These are phyloP conservation scores for Chroicocephalus ridibundus DNA, from an alignment of 2,113 vertebrate species.

Conservation along the genomic window DNA sequence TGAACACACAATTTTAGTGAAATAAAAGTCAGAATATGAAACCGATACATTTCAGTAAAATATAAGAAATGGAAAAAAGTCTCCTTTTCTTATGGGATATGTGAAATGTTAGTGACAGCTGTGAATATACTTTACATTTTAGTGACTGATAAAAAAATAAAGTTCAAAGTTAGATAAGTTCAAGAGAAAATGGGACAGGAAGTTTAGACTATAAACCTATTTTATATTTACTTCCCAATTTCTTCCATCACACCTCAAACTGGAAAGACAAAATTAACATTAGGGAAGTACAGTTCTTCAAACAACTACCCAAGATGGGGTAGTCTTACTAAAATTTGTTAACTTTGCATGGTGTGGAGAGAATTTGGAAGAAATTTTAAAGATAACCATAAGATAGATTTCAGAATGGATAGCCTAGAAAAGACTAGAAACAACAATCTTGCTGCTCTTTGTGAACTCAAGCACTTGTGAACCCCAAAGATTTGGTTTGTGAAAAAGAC, in stretches of 20 bases:
- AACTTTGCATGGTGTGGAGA: not conserved
- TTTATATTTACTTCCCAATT: not conserved
- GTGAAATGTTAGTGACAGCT: not conserved
- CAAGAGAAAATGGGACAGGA: not conserved
- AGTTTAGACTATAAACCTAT: not conserved
- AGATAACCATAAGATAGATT: not conserved
- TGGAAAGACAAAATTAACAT: not conserved
- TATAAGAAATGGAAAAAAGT: not conserved
- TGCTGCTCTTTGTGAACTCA: not conserved
- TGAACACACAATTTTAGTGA: not conserved
- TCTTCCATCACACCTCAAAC: not conserved
- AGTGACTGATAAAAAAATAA: not conserved
- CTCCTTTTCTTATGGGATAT: not conserved
- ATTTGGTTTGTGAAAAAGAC: not conserved
- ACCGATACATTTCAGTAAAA: not conserved
- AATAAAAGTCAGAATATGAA: not conserved
- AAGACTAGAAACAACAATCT: not conserved
- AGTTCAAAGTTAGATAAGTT: not conserved
- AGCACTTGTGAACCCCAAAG: not conserved
- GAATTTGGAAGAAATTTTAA: not conserved
- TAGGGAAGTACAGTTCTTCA: not conserved
- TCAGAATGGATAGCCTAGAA: not conserved
- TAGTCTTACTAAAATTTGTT: not conserved
- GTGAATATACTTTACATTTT: not conserved
- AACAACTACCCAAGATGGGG: not conserved